phyloP scores from a whole-genome alignment of 2,113 vertebrate species.

The Tetrax tetrax region DNA sequence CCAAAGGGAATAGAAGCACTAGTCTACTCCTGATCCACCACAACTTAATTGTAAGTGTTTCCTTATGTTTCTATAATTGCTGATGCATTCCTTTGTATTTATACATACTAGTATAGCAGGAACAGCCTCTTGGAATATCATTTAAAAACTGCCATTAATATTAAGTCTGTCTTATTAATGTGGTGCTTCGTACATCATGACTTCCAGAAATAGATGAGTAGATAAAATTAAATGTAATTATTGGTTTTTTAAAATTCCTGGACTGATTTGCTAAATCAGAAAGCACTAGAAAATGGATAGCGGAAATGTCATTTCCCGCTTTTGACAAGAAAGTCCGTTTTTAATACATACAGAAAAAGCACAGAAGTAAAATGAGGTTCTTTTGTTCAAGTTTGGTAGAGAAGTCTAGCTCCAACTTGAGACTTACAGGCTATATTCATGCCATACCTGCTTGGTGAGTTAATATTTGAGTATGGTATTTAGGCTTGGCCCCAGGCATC shows the following conservation, averaged over 20 bases:
- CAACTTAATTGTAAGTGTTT: slow-evolving; percentile 39
- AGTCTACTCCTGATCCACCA: background rate
- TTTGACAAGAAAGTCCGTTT: background rate
- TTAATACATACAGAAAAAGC: background rate
- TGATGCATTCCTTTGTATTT: background rate
- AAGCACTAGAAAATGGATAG: background rate
- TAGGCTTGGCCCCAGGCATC: background rate
- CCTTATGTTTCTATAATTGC: background rate
- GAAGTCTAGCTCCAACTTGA: background rate
- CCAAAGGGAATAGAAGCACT: slow-evolving; percentile 57
- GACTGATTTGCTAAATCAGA: background rate
- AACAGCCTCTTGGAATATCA: background rate
- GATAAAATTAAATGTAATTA: background rate
- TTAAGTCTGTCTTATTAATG: background rate
- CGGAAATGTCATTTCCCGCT: background rate
- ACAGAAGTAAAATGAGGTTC: background rate
- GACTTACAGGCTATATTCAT: accelerated
- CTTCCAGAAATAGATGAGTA: background rate
- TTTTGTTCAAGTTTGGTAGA: background rate
- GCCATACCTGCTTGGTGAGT: background rate
- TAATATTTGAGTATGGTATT: accelerated
- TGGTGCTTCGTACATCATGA: background rate
- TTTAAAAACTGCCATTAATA: background rate
- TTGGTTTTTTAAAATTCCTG: background rate
- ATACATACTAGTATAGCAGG: background rate